Evolutionary conservation across 2,113 vertebrate genomes (phyloP).

Genomic region (Eulacestoma nigropectus): DNA sequence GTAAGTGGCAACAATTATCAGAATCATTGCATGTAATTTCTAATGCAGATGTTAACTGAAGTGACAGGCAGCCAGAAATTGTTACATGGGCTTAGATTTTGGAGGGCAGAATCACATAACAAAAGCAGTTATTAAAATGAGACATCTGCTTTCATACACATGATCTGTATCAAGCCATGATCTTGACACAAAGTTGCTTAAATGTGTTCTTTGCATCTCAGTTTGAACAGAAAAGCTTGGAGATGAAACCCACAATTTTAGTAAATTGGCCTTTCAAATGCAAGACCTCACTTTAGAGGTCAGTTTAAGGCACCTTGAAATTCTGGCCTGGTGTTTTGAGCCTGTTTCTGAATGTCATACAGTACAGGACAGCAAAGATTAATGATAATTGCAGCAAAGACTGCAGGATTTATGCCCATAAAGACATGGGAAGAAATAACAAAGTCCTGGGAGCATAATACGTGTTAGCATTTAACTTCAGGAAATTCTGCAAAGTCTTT

Average conservation of each 20-base stretch:
- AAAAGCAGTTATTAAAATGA: neutral
- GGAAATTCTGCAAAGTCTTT: neutral
- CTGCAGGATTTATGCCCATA: neutral
- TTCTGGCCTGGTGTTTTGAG: neutral
- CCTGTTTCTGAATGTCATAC: neutral
- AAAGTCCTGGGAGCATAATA: neutral
- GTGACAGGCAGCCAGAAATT: neutral
- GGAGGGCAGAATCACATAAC: neutral
- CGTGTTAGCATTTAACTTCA: neutral
- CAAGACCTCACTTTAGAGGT: neutral
- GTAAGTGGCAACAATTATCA: neutral
- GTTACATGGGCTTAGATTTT: neutral
- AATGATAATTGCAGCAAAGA: neutral
- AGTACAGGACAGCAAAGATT: neutral
- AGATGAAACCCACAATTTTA: neutral
- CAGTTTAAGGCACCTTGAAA: neutral
- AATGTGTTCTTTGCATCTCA: neutral
- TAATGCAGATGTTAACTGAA: neutral
- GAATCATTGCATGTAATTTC: neutral
- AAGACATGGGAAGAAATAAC: neutral
- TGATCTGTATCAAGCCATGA: neutral
- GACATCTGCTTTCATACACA: neutral
- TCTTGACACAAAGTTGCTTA: neutral
- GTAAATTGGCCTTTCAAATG: neutral
- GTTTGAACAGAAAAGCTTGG: neutral